Evolutionary conservation across 2,797 vertebrate species (phyloP).

Genomic region (Pipistrellus pygmaeus): DNA sequence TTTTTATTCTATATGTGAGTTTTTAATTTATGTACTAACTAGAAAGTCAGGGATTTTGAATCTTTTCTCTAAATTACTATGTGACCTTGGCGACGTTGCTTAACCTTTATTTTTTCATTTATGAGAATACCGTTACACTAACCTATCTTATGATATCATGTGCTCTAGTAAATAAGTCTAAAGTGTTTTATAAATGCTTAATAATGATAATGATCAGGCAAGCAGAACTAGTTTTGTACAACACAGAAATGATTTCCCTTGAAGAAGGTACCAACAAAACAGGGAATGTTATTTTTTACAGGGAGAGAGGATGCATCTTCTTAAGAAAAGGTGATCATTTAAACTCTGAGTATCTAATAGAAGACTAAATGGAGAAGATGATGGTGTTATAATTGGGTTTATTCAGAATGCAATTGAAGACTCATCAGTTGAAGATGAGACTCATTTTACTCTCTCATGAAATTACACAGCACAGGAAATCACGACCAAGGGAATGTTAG

Average conservation of each 20-base stretch:
- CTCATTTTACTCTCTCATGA: slow-evolving; percentile 68
- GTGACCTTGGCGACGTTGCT: slow-evolving; percentile 72
- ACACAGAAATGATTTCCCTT: slow-evolving; percentile 50
- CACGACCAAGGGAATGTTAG: slow-evolving; percentile 37
- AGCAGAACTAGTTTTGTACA: slow-evolving; percentile 67
- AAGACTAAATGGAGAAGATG: slow-evolving; percentile 64
- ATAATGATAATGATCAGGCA: slow-evolving; percentile 70
- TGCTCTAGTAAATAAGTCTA: slow-evolving; percentile 77
- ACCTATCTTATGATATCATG: slow-evolving; percentile 59
- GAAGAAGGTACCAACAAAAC: slow-evolving; percentile 62
- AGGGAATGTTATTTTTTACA: slow-evolving; percentile 54
- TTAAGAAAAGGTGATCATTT: slow-evolving; percentile 61
- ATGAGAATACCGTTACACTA: slow-evolving; percentile 67
- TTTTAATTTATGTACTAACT: slow-evolving; percentile 58
- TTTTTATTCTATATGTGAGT: slow-evolving; percentile 50
- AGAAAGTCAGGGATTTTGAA: slow-evolving; percentile 53
- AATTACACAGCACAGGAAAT: slow-evolving; percentile 47
- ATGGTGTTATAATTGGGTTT: slow-evolving; percentile 72
- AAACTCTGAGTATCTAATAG: slow-evolving; percentile 68
- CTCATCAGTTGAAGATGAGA: slow-evolving; percentile 63
- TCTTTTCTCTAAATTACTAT: slow-evolving; percentile 72
- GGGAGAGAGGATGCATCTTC: slow-evolving; percentile 6
- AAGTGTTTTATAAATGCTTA: slow-evolving; percentile 79
- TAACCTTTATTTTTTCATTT: slow-evolving; percentile 77
- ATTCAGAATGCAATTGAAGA: slow-evolving; percentile 72